Conservation (phyloP, 2,113 vertebrate genomes). For the Hydropotes inermis region DNA sequence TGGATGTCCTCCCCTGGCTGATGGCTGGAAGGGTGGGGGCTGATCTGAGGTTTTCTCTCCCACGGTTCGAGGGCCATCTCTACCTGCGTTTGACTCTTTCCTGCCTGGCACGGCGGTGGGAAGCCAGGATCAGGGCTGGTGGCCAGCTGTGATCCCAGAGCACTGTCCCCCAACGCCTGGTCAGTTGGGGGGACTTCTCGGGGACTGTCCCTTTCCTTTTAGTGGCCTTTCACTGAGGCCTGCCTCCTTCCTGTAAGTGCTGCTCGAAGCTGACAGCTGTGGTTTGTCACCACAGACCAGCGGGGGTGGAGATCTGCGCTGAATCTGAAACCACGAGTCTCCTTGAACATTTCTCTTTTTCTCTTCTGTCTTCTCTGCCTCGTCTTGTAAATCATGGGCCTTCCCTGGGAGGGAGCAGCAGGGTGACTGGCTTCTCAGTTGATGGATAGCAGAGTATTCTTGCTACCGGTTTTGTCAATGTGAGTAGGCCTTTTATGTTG, state of each 20-base stretch:
- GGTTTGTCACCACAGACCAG: not conserved
- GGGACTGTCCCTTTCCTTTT: not conserved
- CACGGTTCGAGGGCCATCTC: not conserved
- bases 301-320: rapidly evolving
- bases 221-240: not conserved
- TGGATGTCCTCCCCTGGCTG: not conserved
- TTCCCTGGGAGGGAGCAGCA: not conserved
- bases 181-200: not conserved
- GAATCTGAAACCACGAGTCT: not conserved
- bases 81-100: not conserved
- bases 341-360: not conserved
- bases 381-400: not conserved
- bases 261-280: not conserved
- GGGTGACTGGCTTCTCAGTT: not conserved
- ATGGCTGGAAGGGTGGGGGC: not conserved
- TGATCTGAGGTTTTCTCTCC: not conserved
- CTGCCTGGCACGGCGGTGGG: not conserved
- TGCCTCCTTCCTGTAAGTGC: not conserved
- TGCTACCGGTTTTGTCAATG: not conserved
- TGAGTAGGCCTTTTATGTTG: not conserved
- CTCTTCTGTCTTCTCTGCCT: not conserved
- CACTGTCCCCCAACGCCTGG: rapidly evolving
- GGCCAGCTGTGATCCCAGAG: no score
- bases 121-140: not conserved
- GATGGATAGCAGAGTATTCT: not conserved